Conservation (phyloP, 2,113 vertebrate genomes). For the Patagioenas fasciata region DNA sequence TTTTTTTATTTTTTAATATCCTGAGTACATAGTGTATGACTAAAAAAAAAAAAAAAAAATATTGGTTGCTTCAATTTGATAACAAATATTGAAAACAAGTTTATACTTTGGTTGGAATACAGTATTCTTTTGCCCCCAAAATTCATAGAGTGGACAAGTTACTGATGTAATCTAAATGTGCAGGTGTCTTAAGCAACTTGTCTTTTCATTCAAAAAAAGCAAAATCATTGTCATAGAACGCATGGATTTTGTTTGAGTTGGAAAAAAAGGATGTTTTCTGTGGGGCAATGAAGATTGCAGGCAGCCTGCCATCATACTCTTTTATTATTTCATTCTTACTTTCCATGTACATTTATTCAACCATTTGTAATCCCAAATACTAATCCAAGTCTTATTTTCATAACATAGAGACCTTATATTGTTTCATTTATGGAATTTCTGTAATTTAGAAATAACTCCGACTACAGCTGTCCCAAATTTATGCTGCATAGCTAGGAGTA, state of each 20-base stretch:
- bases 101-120: neutral
- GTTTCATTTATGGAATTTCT: neutral
- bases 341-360: neutral
- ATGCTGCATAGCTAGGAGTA: neutral
- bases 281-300: neutral
- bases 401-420: neutral
- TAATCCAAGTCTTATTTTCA: neutral
- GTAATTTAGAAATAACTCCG: neutral
- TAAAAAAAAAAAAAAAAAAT: neutral
- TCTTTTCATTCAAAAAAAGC: neutral
- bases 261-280: neutral
- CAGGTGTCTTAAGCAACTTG: neutral
- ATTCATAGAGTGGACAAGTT: neutral
- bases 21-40: neutral
- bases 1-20: slow-evolving; percentile 34
- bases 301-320: accelerated
- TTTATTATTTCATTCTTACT: neutral
- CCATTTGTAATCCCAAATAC: neutral
- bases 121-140: neutral
- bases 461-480: neutral
- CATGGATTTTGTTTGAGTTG: neutral
- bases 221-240: neutral
- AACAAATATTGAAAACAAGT: neutral
- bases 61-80: neutral
- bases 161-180: neutral